Conservation (phyloP, 2,888 invertebrate species). For the Allolobophora icterica region DNA sequence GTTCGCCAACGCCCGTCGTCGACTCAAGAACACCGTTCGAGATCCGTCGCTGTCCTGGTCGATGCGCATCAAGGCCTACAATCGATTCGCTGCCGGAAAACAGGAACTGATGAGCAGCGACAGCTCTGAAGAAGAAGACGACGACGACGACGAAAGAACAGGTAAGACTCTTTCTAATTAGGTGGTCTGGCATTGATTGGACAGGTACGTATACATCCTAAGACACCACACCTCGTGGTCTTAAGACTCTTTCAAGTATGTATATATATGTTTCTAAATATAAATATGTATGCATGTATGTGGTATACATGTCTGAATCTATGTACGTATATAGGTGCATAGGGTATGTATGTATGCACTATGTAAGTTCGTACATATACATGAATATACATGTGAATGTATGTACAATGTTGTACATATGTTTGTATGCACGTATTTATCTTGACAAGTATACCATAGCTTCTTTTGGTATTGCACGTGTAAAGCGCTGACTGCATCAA, state of each 20-base stretch:
- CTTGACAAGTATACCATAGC: too few species aligned
- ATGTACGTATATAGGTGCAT: too few species aligned
- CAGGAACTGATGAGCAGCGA: slow-evolving; percentile 63
- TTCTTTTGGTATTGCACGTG: too few species aligned
- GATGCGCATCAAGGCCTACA: slow-evolving; percentile 59
- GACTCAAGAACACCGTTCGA: slow-evolving; percentile 60
- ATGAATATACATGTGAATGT: too few species aligned
- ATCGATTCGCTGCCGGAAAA: slow-evolving; percentile 60
- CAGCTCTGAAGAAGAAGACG: slow-evolving; percentile 51
- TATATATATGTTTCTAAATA: too few species aligned
- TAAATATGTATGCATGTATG: neutral
- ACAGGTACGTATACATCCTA: neutral
- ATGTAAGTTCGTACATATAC: too few species aligned
- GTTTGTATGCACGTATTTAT: too few species aligned
- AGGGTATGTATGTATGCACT: too few species aligned
- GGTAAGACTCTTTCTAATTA: neutral
- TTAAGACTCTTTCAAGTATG: neutral
- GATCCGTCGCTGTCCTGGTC: slow-evolving; percentile 57
- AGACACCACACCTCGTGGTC: neutral
- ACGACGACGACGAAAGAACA: slow-evolving; percentile 31
- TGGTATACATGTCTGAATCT: too few species aligned
- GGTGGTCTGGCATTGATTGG: neutral
- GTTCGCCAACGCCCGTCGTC: slow-evolving; percentile 61
- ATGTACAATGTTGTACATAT: too few species aligned
- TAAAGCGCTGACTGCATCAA: too few species aligned